Base-by-base conservation (phyloP, 2,888 invertebrate species). In the Xanthorhoe spadicearia region DNA sequence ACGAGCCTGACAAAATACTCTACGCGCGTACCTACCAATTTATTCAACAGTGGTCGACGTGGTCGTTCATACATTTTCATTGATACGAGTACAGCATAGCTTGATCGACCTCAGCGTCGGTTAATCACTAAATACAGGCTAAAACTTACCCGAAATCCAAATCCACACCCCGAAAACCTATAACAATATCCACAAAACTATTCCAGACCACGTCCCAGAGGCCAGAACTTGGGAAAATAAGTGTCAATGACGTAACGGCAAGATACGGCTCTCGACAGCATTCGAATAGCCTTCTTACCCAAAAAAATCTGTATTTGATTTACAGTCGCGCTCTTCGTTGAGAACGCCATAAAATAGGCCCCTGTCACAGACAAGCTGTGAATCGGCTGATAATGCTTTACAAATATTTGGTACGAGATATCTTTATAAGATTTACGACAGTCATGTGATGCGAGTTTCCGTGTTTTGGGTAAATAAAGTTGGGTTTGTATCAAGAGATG, bases 281-380 rank as follows among this genome's bases (percentile, higher is more conserved):
- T 77, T 69, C 68, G 60, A 79, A 79, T 78, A 71, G 78, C 77
- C 78, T 77, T 68, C 74, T 73, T 74, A 76, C 75, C 76, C 75
- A 72, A 86, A 87, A 43, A 86, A 87, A 87, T 85, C 85, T 87
- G 87, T 79, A 73, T 76, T 82, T 89, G 89, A 90, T 89, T 90
- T 89, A 90, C 83, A 78, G 76, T 75, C 77, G 77, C 79, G 77
- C 79, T 81, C 82, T 81, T 83, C 83, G 82, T 83, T 75, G 83
- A 87, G 87, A 80, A 85, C 78, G 84, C 86, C 83, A 89, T 91
- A 91, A 91, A 91, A 81, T 82, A 88, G 86, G 77, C 90, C 89
- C 84, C 81, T 86, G 91, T 90, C 91, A 88, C 74, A 76, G 76
- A 73, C 91, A 87, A 81, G 73, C 79, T 70, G 76, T 74, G 79